Evolutionary conservation across 2,113 vertebrate species (phyloP).

Genomic region (Ophthalmolycus amberensis): DNA sequence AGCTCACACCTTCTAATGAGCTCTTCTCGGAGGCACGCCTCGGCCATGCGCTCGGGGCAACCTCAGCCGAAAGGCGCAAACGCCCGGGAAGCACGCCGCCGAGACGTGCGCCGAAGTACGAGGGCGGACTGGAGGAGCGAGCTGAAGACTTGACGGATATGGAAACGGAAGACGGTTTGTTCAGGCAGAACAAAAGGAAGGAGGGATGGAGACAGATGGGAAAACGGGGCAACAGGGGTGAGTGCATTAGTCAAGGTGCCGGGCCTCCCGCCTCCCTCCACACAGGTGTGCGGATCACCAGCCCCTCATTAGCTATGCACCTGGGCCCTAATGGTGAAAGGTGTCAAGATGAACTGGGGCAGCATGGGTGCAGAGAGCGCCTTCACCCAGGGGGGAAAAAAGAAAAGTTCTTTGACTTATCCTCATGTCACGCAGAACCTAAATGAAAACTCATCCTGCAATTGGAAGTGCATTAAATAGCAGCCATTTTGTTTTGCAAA

Average conservation of each 20-base stretch:
- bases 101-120: constrained; percentile 11
- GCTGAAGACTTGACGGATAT: constrained; percentile 54
- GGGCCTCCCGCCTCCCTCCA: constrained; percentile 51
- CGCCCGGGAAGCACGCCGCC: constrained; percentile 2
- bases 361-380: constrained; percentile 24
- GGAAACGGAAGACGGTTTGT: constrained; percentile 45
- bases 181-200: constrained; percentile 61
- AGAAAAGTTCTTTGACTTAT: not conserved
- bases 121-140: constrained; percentile 38
- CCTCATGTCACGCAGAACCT: not conserved
- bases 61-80: constrained; percentile 57
- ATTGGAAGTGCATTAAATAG: not conserved
- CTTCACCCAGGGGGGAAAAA: constrained; percentile 27
- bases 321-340: constrained; percentile 61
- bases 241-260: constrained; percentile 69
- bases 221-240: constrained; percentile 40
- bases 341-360: constrained; percentile 56
- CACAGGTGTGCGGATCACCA: constrained; percentile 73
- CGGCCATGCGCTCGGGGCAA: constrained; percentile 54
- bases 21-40: constrained; percentile 65
- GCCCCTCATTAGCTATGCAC: constrained; percentile 70
- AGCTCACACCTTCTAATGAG: constrained; percentile 79
- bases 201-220: constrained; percentile 64
- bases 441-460: constrained; percentile 4
- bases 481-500: constrained; percentile 56